These are phyloP conservation scores for Varecia variegata DNA, from an alignment of 2,797 vertebrate species.

Conservation along the genomic window DNA sequence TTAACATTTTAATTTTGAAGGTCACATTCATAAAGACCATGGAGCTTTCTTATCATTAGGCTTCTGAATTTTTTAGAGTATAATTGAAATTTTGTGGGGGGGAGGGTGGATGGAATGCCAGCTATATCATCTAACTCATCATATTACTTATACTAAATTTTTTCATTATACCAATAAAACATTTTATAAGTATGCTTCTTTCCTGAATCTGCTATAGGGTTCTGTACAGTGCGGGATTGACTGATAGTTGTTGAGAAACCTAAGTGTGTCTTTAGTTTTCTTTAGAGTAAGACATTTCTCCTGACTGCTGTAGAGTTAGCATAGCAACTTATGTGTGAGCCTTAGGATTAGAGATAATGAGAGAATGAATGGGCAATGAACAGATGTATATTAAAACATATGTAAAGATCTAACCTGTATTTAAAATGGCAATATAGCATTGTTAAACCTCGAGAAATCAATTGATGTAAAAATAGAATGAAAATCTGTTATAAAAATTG, in stretches of 20 bases:
- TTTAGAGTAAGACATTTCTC: not conserved
- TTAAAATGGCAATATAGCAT: not conserved
- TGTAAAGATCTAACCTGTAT: not conserved
- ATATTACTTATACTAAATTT: not conserved
- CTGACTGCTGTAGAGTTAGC: not conserved
- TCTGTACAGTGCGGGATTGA: not conserved
- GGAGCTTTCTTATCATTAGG: constrained; percentile 3
- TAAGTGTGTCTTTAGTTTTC: not conserved
- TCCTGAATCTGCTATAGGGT: not conserved
- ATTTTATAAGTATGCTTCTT: not conserved
- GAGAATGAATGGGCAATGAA: not conserved
- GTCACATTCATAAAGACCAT: constrained; percentile 33
- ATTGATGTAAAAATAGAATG: not conserved
- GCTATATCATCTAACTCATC: not conserved
- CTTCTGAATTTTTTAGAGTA: constrained; percentile 41
- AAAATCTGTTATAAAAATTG: not conserved
- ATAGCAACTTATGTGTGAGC: not conserved
- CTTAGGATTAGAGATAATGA: not conserved
- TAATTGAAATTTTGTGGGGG: constrained; percentile 6
- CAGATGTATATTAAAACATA: not conserved
- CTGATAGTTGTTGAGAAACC: not conserved
- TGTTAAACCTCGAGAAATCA: not conserved
- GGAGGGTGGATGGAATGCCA: not conserved
- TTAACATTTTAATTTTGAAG: constrained; percentile 68
- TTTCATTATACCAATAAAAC: not conserved